Evolutionary conservation across 2,797 vertebrate species (phyloP), one percentile per base, ranked within the genome.

Genomic region (Notolepis coatsorum): DNA sequence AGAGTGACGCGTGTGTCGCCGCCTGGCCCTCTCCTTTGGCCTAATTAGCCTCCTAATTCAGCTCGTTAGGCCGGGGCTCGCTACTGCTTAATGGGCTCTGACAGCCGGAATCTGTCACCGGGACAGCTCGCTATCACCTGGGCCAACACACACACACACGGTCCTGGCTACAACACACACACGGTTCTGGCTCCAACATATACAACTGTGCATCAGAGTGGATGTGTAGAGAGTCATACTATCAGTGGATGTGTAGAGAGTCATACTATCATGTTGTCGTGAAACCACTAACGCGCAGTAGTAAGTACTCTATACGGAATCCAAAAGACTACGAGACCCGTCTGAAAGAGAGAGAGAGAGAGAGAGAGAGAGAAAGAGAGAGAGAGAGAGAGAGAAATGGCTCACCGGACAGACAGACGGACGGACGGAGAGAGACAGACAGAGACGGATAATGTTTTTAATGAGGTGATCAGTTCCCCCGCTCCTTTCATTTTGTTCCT

Each of bases 41-140:
- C 90, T 93, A 93, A 93, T 93, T 93, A 93, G 88, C 84, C 82
- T 78, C 79, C 83, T 93, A 92, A 93, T 93, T 88, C 91, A 92
- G 83, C 84, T 80, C 84, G 85, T 90, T 80, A 82, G 84, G 67
- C 61, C 63, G 47, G 54, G 67, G 61, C 75, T 67, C 65, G 81
- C 73, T 84, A 65, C 61, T 73, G 80, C 81, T 77, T 86, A 86
- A 86, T 86, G 82, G 77, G 73, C 73, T 84, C 85, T 84, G 85
- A 84, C 85, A 87, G 85, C 54, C 63, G 60, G 71, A 82, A 85
- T 87, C 85, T 87, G 85, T 87, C 85, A 87, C 70, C 56, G 59
- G 65, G 80, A 81, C 77, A 84, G 77, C 61, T 28, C 52, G 47
- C 50, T 64, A 33, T 56, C 58, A 54, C 59, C 57, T 57, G 53